Conservation (phyloP, 2,113 vertebrate species). For the Sceloporus undulatus region DNA sequence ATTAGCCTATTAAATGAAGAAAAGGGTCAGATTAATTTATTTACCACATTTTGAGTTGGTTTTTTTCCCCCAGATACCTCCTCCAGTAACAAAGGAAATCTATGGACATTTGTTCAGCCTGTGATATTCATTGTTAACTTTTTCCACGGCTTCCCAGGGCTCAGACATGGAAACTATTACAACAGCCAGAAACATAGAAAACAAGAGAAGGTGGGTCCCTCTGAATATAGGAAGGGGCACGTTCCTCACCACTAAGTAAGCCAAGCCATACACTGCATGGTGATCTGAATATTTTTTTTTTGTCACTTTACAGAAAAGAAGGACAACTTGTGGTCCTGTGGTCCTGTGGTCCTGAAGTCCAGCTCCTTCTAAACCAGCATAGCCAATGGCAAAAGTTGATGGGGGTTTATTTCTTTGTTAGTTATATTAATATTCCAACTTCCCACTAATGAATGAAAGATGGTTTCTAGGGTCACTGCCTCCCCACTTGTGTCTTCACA, state of each 20-base stretch:
- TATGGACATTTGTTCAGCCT: constrained; percentile 67
- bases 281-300: too few species aligned
- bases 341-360: too few species aligned
- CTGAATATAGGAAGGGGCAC: not conserved
- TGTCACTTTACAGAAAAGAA: not conserved
- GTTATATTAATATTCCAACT: too few species aligned
- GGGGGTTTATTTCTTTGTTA: too few species aligned
- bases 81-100: constrained; percentile 75
- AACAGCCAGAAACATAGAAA: not conserved
- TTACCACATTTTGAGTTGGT: constrained; percentile 42
- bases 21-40: constrained; percentile 66
- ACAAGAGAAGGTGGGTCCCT: not conserved
- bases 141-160: not conserved
- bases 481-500: too few species aligned
- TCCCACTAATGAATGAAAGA: too few species aligned
- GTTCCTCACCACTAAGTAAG: not conserved
- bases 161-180: not conserved
- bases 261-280: not conserved
- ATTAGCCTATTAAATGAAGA: constrained; percentile 58
- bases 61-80: constrained; percentile 65
- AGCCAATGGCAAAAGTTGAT: not conserved
- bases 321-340: not conserved
- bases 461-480: too few species aligned
- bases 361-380: not conserved
- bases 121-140: constrained; percentile 44